Evolutionary conservation across 2,888 invertebrate species (phyloP), one percentile per base, ranked within the genome.

Genomic region (Oscheius onirici): DNA sequence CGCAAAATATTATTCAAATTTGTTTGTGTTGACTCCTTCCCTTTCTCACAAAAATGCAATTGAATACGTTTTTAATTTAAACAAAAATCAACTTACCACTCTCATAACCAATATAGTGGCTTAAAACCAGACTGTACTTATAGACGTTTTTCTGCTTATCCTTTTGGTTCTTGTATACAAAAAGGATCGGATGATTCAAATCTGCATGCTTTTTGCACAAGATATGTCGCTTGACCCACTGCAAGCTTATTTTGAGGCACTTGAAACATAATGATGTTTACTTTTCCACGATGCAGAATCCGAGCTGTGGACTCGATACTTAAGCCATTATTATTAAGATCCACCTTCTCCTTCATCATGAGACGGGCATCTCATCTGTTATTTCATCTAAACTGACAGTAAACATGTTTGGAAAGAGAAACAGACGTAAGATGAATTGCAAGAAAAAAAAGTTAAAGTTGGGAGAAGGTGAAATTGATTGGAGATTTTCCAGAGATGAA

Each of bases 311-410:
- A 79, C 46, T 79, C 79, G 60, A 79, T 79, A 51, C 75, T 73
- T 57, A 72, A 58, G 26, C 79, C 79, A 71, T 79, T 79, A 51
- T 79, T 77, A 70, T 79, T 77, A 43, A 79, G 46, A 68, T 77
- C 76, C 52, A 79, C 79, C 66, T 68, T 72, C 54, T 77, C 79
- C 61, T 79, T 79, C 79, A 79, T 79, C 22, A n/a, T 24, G 15
- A 40, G 20, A 8, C 20, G 28, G 22, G 26, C 40, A 58, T 40
- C n/a, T 55, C 28, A 24, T 46, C 46, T 46, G 46, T 55, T 63
- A n/a, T 63, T 11, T 17, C 24, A 51, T 54, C 52, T 66, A 20
- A 54, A 20, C 17, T 11, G 15, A 60, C 41, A 40, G 43, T 28
- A 58, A 40, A 34, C 1, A 43, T 34, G 10, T 15, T 24, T 55